Percentiles rank a stretch among this genome's conserved stretches.
These are phyloP conservation scores for Chondrilla cf. caribensis DNA, from an alignment of 37 sponge, comb jelly and placozoan genomes.

Conservation along the genomic window DNA sequence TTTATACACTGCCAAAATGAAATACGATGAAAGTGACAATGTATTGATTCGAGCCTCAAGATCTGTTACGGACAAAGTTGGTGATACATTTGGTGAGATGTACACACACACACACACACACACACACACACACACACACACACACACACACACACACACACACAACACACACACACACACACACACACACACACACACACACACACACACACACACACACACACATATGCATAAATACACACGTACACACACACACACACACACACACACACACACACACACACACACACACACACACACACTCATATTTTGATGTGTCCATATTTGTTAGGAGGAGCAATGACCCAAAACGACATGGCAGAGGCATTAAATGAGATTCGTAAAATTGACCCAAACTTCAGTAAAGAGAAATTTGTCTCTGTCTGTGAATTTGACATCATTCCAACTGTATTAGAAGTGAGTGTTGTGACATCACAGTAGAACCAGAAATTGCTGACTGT, in stretches of 20 bases:
- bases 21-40: constrained; percentile 93
- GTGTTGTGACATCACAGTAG: background rate
- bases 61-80: constrained; percentile 76
- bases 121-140: no score
- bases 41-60: constrained; percentile 74
- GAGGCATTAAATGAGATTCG: constrained; percentile 72
- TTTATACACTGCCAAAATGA: constrained; percentile 62
- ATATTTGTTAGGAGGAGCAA: constrained; percentile 29
- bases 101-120: no score
- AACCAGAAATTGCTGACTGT: no score
- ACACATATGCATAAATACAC: no score
- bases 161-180: background rate
- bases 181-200: no score
- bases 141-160: no score
- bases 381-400: constrained; percentile 82
- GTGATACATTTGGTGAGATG: constrained; percentile 49
- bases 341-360: constrained; percentile 78
- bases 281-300: no score
- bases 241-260: no score
- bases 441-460: constrained; percentile 81
- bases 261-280: no score
- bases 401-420: constrained; percentile 60
- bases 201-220: no score
- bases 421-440: constrained; percentile 82
- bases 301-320: no score